A percentile compares a stretch with the other conserved stretches of the same genome.
These are phyloP conservation scores for Sciurus carolinensis DNA, from an alignment of 2,797 vertebrate genomes.

Conservation along the genomic window DNA sequence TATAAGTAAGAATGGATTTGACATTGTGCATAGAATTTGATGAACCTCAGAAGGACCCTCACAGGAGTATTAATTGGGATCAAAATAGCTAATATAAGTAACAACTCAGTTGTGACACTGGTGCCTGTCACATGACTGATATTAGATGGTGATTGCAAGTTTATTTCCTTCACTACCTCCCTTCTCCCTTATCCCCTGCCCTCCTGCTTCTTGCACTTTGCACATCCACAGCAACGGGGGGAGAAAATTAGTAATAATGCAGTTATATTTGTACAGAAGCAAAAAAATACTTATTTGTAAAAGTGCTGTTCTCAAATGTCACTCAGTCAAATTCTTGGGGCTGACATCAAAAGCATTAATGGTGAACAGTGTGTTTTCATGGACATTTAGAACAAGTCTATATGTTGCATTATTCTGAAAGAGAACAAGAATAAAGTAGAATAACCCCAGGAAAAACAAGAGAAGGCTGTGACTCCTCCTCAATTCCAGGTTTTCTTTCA, in stretches of 20 bases:
- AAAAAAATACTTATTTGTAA: neutral
- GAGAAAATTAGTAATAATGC: neutral
- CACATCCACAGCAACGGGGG: neutral
- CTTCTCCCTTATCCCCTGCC: neutral
- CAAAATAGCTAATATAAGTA: neutral
- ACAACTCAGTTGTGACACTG: neutral
- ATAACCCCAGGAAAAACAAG: neutral
- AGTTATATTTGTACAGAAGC: neutral
- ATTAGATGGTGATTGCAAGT: neutral
- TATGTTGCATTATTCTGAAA: neutral
- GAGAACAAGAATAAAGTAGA: neutral
- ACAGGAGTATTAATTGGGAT: neutral
- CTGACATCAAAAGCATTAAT: neutral
- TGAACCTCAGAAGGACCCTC: neutral
- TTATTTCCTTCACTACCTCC: neutral
- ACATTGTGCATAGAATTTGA: neutral
- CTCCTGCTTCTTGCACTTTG: neutral
- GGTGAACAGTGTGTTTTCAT: neutral
- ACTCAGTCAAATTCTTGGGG: neutral
- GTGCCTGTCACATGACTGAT: neutral
- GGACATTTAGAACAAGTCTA: neutral
- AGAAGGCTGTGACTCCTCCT: neutral
- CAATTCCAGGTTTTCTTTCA: neutral
- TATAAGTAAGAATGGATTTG: neutral
- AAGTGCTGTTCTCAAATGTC: neutral